Evolutionary conservation across 2,113 vertebrate genomes (phyloP), one percentile per base, ranked within the genome.

Genomic region (Parotia lawesii): DNA sequence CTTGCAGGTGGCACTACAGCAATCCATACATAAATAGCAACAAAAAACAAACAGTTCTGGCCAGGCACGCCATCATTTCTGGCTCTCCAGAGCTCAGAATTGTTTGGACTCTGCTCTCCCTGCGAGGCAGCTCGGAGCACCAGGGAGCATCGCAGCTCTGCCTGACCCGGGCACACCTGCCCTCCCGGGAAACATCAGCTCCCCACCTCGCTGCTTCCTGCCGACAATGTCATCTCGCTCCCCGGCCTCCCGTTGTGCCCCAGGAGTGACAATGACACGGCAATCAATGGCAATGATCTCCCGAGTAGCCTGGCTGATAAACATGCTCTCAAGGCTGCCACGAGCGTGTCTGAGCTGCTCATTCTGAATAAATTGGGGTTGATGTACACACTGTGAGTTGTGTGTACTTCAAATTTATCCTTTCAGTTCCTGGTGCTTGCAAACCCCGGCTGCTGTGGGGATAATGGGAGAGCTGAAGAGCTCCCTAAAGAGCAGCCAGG

Each of bases 201-300:
- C 71, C 66, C 58, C 11, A 21, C 13, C 15, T 9, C 5, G 1
- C 60, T 21, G 8, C 37, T 2, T 75, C 12, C 84, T 38, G 84
- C 61, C 2, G 4, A 33, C 85, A 54, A 47, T 48, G 82, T 72
- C 35, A 70, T 28, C 81, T 64, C 5, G 0, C 42, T 88, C 22
- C 71, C 20, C 1, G 0, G 80, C 70, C 78, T 88, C 88, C 95
- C 6, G 15, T 37, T 1, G 83, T 45, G 88, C 51, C 60, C 90
- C 92, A 45, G 86, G 16, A 92, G 79, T 86, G 95, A 96, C 95
- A 95, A 86, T 84, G 94, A 90, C 95, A 74, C 6, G 88, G 83
- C 88, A 94, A 95, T 96, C 95, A 67, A 93, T 94, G 90, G 86
- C 90, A 87, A 85, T 72, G 92, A 93, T 93, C 85, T 95, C 95